Evolutionary conservation across 1,140 invertebrate species (phyloP), one percentile per base, ranked within the genome.

Genomic region (Leptinotarsa defecta): DNA sequence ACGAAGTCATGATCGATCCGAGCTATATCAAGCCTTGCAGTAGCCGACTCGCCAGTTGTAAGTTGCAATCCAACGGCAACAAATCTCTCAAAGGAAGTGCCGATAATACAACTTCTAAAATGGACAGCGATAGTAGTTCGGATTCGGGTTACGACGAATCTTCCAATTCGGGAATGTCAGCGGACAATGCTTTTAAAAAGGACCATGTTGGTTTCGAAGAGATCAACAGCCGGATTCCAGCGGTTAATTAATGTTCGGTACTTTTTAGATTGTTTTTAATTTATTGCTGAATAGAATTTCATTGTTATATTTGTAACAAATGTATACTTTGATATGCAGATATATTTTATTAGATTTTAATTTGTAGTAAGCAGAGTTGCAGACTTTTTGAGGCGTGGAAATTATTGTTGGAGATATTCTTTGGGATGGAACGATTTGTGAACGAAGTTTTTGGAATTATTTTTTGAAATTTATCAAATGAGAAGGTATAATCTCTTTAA

Each of bases 91-190:
- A 63, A 13, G 61, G 43, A 20, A 34, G 48, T 6, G 27, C 22
- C 65, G 64, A 68, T 19, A 68, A n/a, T 13, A 43, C 76, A 6
- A 27, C 69, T n/a, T 79, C 83, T 20, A 82, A 84, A 15, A 87
- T 88, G 70, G 85, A 84, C 83, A 90, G 89, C 79, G 90, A 90
- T 76, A 89, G 87, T 57, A 90, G 89, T 49, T 90, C 90, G 6
- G 90, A 91, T 83, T 91, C 90, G 15, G 89, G 89, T 15, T 91
- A 91, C 78, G 90, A 91, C 77, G 90, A 91, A 75, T 90, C 88
- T 68, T 90, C 89, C 27, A 91, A 90, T 83, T 89, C 86, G 8
- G 67, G 67, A 13, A 24, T 48, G 2, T 17, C 34, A 3, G 24
- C 67, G 27, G 34, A 27, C 15, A 17, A 17, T 17, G 43, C 64